Evolutionary conservation across 2,113 vertebrate species (phyloP).

Genomic region (Macrotis lagotis): DNA sequence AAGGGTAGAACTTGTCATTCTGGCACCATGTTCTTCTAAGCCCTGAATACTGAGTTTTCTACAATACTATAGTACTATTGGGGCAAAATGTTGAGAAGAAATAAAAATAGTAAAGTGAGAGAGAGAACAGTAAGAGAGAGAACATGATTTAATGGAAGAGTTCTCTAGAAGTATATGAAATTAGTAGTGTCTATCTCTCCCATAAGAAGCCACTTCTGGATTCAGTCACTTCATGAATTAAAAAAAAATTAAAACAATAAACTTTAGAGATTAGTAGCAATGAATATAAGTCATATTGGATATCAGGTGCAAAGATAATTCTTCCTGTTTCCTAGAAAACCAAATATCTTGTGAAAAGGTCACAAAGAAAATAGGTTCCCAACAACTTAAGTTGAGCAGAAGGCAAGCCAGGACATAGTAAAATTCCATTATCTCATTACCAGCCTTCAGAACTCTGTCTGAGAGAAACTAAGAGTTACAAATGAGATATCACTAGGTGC

Average conservation of each 20-base stretch:
- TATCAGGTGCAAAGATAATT: not conserved
- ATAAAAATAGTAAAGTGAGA: slow-evolving; percentile 15
- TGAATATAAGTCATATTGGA: not conserved
- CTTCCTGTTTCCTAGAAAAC: not conserved
- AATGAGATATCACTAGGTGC: not conserved
- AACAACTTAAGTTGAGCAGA: not conserved
- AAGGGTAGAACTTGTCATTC: not conserved
- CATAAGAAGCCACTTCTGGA: not conserved
- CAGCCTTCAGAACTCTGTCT: not conserved
- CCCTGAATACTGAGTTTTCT: not conserved
- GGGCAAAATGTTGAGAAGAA: slow-evolving; percentile 16
- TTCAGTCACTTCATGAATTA: not conserved
- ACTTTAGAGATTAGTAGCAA: not conserved
- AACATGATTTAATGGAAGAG: not conserved
- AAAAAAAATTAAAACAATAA: not conserved
- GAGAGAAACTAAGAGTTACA: not conserved
- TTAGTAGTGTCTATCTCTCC: not conserved
- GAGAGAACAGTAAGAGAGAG: slow-evolving; percentile 45
- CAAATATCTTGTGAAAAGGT: not conserved
- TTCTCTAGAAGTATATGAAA: not conserved
- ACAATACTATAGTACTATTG: not conserved
- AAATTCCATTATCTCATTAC: not conserved
- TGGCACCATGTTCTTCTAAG: slow-evolving; percentile 21
- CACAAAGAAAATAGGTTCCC: not conserved
- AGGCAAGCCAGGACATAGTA: not conserved